phyloP scores from a whole-genome alignment of 2,888 invertebrate genomes.

The Ametastegia equiseti region DNA sequence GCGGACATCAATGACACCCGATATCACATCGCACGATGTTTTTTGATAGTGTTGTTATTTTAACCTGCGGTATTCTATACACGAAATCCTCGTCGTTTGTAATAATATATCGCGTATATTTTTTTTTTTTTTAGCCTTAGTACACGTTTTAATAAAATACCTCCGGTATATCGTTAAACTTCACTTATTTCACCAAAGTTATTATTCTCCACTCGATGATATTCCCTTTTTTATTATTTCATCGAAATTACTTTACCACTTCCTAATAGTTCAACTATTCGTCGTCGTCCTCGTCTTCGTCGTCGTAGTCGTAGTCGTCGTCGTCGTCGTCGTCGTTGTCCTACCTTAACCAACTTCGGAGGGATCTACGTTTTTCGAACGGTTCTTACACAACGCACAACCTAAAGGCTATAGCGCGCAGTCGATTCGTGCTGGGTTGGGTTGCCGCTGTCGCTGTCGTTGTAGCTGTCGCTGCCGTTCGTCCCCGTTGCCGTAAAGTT shows the following conservation, averaged over 20 bases:
- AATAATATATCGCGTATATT: conserved; percentile 12
- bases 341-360: conserved; percentile 49
- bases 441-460: conserved; percentile 20
- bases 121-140: neutral
- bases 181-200: too few species aligned
- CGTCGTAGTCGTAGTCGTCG: conserved; percentile 24
- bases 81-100: too few species aligned
- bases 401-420: conserved; percentile 51
- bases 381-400: conserved; percentile 60
- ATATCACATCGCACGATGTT: conserved; percentile 69
- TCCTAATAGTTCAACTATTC: neutral
- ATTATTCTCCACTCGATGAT: neutral
- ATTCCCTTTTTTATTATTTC: neutral
- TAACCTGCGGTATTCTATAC: too few species aligned
- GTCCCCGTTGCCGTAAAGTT: conserved; percentile 26
- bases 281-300: conserved; percentile 50
- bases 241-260: too few species aligned
- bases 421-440: conserved; percentile 48
- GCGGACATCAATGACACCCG: conserved; percentile 70
- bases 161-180: too few species aligned
- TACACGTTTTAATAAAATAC: too few species aligned
- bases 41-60: too few species aligned
- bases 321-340: conserved; percentile 47
- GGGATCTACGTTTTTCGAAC: conserved; percentile 68
- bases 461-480: neutral